These are phyloP conservation scores for Coregonus clupeaformis DNA, from an alignment of 2,113 vertebrate species.

Conservation along the genomic window DNA sequence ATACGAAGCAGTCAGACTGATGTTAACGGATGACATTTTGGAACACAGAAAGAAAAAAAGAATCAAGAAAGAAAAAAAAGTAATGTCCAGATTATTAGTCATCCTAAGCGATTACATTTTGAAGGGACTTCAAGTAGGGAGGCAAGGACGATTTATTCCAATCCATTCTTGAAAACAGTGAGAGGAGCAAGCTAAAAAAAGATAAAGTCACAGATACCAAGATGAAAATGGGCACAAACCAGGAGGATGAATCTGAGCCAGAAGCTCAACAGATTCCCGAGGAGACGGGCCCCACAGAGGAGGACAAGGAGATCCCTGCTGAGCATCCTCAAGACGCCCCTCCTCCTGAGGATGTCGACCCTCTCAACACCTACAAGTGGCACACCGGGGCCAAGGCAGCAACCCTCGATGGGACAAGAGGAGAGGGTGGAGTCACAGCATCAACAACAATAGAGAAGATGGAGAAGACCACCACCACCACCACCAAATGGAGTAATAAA, in stretches of 20 bases:
- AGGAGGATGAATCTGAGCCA: constrained; percentile 59
- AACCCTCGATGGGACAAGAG: constrained; percentile 34
- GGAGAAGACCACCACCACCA: constrained; percentile 53
- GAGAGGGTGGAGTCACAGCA: constrained; percentile 28
- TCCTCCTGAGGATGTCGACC: constrained; percentile 42
- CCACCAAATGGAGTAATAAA: constrained; percentile 72
- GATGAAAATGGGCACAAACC: constrained; percentile 75
- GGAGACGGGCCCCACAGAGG: constrained; percentile 45
- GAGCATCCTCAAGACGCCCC: constrained; percentile 35
- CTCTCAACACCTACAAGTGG: constrained; percentile 75
- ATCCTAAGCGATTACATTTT: neutral
- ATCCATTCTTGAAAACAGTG: constrained; percentile 17
- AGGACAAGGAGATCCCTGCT: constrained; percentile 43
- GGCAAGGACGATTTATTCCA: neutral
- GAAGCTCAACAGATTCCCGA: constrained; percentile 40
- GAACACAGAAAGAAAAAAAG: constrained; percentile 60
- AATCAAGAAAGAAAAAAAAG: constrained; percentile 3
- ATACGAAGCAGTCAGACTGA: constrained; percentile 12
- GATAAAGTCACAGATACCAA: too few relatives aligned
- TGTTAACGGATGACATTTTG: constrained; percentile 41
- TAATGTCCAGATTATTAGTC: neutral
- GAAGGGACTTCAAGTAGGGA: neutral
- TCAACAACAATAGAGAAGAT: constrained; percentile 47
- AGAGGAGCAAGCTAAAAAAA: neutral
- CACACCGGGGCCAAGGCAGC: constrained; percentile 66